Base-by-base conservation (phyloP, 2,888 invertebrate genomes). In the Athrips mouffetella region DNA sequence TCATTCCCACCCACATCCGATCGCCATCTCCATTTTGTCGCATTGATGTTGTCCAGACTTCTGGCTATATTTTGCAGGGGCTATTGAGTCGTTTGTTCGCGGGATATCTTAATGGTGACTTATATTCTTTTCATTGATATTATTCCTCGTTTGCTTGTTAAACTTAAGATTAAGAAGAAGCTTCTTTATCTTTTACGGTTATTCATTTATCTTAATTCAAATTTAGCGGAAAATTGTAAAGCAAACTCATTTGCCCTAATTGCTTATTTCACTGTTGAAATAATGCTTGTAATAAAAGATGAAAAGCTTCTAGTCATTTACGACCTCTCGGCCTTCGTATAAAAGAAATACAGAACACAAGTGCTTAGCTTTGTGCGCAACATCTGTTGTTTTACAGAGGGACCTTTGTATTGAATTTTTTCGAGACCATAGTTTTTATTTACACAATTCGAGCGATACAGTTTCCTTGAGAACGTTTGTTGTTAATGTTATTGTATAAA, bases 1-100 rank as follows among this genome's bases (percentile, higher is more conserved):
- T 83, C 83, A 70, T 78, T 76, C 76, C 74, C 80, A 63, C 84
- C 84, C 80, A 86, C 86, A 80, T 78, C 78, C 75, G 73, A 79
- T 73, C 67, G 67, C 69, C 67, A 65, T 71, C 69, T 70, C 66
- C 70, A 74, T 77, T 78, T 72, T 67, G 65, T 60, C 54, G 63
- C 62, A 76, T 76, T 74, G 78, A 80, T 58, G 63, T 58, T 77
- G 59, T 58, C 70, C 73, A 77, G 67, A 66, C 54, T 57, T 58
- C 50, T 57, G 61, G 52, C 48, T 50, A 35, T 48, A 48, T 59
- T 63, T 53, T 45, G 52, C 21, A 13, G 37, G 13, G 30, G 50
- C 44, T 45, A 45, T 35, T 45, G 45, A 37, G 37, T 48, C 44
- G 48, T 31, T 25, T 21, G 41, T 27, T 29, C 30, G 25, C 25